These are phyloP conservation scores for Clytia hemisphaerica DNA, from an alignment of 30 jellyfish, hydroid and myxozoan species.

Conservation along the genomic window DNA sequence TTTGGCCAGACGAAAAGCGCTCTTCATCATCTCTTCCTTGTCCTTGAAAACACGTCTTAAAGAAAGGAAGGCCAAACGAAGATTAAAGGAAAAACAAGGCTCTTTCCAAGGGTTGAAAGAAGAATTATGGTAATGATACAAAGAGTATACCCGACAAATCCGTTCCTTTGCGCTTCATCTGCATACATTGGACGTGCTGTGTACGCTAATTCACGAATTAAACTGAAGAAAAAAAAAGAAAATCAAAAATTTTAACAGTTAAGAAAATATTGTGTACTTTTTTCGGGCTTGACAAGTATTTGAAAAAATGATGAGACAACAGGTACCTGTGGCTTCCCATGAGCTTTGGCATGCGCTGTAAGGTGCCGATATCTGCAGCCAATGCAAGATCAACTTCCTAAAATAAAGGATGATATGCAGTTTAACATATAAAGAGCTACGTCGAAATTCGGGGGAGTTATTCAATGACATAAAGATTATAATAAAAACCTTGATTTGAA, in stretches of 20 bases:
- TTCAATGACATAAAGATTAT: too few relatives aligned
- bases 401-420: too few relatives aligned
- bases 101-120: too few relatives aligned
- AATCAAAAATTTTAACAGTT: too few relatives aligned
- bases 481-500: constrained; percentile 86
- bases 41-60: constrained; percentile 52
- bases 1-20: constrained; percentile 58
- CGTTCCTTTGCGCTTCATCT: constrained; percentile 72
- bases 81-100: too few relatives aligned
- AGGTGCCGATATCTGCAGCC: constrained; percentile 94
- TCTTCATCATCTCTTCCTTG: constrained; percentile 50
- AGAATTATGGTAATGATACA: too few relatives aligned
- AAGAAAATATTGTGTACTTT: too few relatives aligned
- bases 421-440: too few relatives aligned
- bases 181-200: constrained; percentile 74
- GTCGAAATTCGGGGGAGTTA: too few relatives aligned
- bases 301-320: too few relatives aligned
- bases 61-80: too few relatives aligned
- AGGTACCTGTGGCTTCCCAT: constrained; percentile 88
- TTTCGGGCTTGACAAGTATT: too few relatives aligned
- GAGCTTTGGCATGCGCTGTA: constrained; percentile 76
- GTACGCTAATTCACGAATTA: constrained; percentile 68
- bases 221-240: constrained; percentile 43
- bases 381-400: constrained; percentile 82
- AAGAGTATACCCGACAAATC: constrained; percentile 79